These are phyloP conservation scores for Stenoptilia bipunctidactyla DNA, from an alignment of 2,888 invertebrate genomes.

Conservation along the genomic window DNA sequence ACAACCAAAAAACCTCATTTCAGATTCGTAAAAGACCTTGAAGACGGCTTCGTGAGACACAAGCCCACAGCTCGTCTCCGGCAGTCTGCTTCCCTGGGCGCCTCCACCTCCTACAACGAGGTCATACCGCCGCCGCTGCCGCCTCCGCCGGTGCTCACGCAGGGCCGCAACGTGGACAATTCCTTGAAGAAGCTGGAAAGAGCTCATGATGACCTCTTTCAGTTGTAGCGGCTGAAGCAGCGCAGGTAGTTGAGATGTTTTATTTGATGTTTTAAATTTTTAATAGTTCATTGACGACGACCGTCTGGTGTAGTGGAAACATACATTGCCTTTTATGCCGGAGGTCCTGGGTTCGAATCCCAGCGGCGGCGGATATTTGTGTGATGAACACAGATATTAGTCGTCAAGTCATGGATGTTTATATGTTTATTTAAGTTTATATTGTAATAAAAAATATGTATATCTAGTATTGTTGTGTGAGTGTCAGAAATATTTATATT, in stretches of 20 bases:
- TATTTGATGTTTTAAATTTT: no score
- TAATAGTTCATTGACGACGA: no score
- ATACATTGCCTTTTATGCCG: no score
- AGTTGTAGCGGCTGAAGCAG: slow-evolving; percentile 82
- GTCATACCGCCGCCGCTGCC: slow-evolving; percentile 64
- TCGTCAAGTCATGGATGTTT: no score
- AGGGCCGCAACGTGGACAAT: slow-evolving; percentile 83
- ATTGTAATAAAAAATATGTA: no score
- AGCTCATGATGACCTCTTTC: slow-evolving; percentile 91
- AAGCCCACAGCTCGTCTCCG: slow-evolving; percentile 67
- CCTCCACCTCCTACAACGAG: slow-evolving; percentile 56
- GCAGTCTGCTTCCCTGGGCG: slow-evolving; percentile 67
- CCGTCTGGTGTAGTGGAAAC: no score
- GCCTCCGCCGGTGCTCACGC: slow-evolving; percentile 80
- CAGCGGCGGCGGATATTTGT: no score
- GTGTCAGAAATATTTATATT: no score
- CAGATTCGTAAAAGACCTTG: slow-evolving; percentile 70
- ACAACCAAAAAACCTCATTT: slow-evolving; percentile 18
- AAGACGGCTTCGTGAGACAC: slow-evolving; percentile 66
- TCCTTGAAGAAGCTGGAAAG: slow-evolving; percentile 86
- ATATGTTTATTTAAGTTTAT: no score
- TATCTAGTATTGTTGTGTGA: no score
- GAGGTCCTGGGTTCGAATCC: no score
- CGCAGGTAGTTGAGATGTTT: slow-evolving; percentile 36
- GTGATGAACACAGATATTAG: no score